These are phyloP conservation scores for Hymenopus coronatus DNA, from an alignment of 2,888 invertebrate genomes.

Conservation along the genomic window DNA sequence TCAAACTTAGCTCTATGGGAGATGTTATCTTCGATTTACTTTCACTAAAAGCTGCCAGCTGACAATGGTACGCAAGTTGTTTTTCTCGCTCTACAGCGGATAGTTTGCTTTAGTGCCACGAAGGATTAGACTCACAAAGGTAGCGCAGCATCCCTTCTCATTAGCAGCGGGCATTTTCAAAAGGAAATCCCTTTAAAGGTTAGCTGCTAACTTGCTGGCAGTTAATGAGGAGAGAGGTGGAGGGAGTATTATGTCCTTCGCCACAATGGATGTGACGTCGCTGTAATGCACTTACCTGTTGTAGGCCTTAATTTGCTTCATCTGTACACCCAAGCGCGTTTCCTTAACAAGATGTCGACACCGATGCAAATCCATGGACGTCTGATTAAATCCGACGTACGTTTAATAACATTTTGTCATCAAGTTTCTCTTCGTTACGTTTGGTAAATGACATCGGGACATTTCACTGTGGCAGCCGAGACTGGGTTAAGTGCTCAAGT, in stretches of 20 bases:
- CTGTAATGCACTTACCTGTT: not conserved
- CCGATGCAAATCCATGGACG: not conserved
- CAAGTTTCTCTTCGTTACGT: not conserved
- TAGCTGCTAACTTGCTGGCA: no score
- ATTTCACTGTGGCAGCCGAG: not conserved
- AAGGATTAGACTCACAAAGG: no score
- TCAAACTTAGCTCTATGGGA: no score
- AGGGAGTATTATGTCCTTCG: not conserved
- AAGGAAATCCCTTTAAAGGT: not conserved
- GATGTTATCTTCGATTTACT: no score
- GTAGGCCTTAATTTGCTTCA: not conserved
- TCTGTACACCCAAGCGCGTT: not conserved
- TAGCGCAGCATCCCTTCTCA: no score
- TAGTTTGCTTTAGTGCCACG: no score
- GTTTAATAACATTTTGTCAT: not conserved
- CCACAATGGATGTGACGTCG: not conserved
- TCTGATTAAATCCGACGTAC: not conserved
- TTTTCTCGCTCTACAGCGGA: no score
- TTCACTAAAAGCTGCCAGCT: no score
- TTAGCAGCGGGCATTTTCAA: not conserved
- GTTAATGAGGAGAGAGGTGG: not conserved
- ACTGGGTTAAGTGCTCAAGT: not conserved
- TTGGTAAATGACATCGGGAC: not conserved
- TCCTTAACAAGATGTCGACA: not conserved
- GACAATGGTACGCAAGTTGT: no score